Evolutionary conservation across 1,140 invertebrate genomes (phyloP), one percentile per base, ranked within the genome.

Genomic region (Eumaeus atala): DNA sequence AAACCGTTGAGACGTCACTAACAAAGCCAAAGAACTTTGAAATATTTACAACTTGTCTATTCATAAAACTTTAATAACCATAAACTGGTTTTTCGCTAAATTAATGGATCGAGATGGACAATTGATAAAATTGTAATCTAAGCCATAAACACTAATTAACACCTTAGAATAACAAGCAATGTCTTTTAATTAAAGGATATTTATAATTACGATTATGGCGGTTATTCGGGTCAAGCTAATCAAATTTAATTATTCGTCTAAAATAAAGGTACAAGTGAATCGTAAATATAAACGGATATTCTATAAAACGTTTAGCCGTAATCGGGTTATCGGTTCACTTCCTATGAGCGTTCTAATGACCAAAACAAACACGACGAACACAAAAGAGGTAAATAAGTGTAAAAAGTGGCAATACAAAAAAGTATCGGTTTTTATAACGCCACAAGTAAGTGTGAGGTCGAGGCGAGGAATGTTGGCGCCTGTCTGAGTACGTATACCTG

Each of bases 401-500:
- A 79, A 82, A 83, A 84, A 84, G 79, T 74, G 71, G 70, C 74
- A 78, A 83, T 83, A 84, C 74, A 84, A 87, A 87, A 28, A 84
- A 80, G 69, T 74, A 73, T 82, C 70, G 71, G 77, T 82, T 84
- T 84, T 83, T 82, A 79, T 84, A 80, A 72, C 67, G 70, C 71
- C 71, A 70, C 80, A 72, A 84, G 78, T 77, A 80, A 86, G 83
- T 86, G 83, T 86, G 83, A 86, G 81, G 83, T 86, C 84, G 84
- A 63, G 68, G 66, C 81, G 77, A 80, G 81, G 84, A 87, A 87
- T 87, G 84, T 87, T 87, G 84, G 84, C 81, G 84, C 84, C 84
- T 75, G 81, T 84, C 84, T 84, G 81, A 87, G 84, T 87, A 86
- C 81, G 74, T 83, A 84, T 87, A 87, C 84, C 84, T 87, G 84